A percentile compares a stretch with the other conserved stretches of the same genome.
phyloP scores from a whole-genome alignment of 2,888 invertebrate species.

The Margaritifera margaritifera region DNA sequence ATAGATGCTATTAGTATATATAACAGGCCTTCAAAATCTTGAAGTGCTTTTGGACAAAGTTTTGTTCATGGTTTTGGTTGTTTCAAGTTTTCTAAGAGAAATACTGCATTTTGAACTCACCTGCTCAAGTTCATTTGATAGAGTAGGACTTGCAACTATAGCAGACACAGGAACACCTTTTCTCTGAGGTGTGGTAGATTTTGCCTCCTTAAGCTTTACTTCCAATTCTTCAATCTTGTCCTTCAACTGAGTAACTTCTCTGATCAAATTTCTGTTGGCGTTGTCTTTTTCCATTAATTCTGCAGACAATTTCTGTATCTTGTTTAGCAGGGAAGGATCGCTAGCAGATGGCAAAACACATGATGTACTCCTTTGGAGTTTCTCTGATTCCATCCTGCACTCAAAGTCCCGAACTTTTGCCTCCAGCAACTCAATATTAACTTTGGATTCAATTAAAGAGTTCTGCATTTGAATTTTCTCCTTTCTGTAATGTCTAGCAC shows the following conservation, averaged over 20 bases:
- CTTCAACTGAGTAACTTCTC: slow-evolving; percentile 36
- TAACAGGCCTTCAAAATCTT: too few relatives aligned
- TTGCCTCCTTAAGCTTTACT: slow-evolving; percentile 4
- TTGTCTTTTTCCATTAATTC: slow-evolving; percentile 30
- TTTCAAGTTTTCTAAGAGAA: neutral
- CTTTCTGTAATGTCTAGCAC: slow-evolving; percentile 39
- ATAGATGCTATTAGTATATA: too few relatives aligned
- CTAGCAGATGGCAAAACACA: slow-evolving; percentile 7
- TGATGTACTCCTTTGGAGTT: slow-evolving; percentile 3
- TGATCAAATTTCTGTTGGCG: slow-evolving; percentile 30
- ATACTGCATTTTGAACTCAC: neutral
- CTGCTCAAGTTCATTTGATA: neutral
- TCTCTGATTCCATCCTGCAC: slow-evolving; percentile 12
- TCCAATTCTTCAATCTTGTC: slow-evolving; percentile 39
- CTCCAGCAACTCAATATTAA: slow-evolving; percentile 30
- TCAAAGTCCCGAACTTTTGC: slow-evolving; percentile 27
- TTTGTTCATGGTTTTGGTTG: neutral
- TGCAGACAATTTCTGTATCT: slow-evolving; percentile 30
- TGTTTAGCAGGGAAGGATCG: slow-evolving; percentile 26
- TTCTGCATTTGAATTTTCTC: slow-evolving; percentile 51
- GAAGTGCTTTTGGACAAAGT: too few relatives aligned
- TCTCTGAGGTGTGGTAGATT: too few relatives aligned
- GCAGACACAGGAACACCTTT: too few relatives aligned
- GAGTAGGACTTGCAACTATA: too few relatives aligned
- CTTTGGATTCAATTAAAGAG: slow-evolving; percentile 42